Conservation (phyloP, 1,140 invertebrate species). For the Atopsyche davidsoni region DNA sequence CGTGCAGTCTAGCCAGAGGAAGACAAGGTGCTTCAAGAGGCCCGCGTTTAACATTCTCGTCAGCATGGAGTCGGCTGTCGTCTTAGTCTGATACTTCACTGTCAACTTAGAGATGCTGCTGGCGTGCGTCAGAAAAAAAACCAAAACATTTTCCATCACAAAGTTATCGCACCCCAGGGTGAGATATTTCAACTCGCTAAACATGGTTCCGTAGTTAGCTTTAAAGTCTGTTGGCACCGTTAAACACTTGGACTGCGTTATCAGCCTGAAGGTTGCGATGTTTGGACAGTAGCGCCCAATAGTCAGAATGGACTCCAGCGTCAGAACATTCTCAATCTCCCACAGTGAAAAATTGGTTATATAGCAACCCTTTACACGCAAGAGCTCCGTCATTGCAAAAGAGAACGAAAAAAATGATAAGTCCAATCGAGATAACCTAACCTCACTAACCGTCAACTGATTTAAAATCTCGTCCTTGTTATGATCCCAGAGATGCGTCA, state of each 20-base stretch:
- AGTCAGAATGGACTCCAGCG: conserved; percentile 37
- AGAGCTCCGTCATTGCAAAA: conserved; percentile 36
- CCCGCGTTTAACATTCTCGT: conserved; percentile 37
- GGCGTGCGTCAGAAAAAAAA: conserved; percentile 40
- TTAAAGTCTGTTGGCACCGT: conserved; percentile 37
- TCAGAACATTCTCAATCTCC: conserved; percentile 42
- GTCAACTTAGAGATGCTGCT: conserved; percentile 37
- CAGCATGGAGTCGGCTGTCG: conserved; percentile 37
- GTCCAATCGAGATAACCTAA: conserved; percentile 38
- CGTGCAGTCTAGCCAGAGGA: conserved; percentile 44
- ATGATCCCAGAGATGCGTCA: conserved; percentile 41
- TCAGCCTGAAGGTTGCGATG: conserved; percentile 35
- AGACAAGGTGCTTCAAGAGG: conserved; percentile 36
- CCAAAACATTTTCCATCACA: conserved; percentile 37
- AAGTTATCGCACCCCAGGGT: conserved; percentile 43
- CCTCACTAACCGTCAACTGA: conserved; percentile 38
- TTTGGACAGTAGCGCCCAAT: conserved; percentile 42
- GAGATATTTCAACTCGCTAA: conserved; percentile 36
- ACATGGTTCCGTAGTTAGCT: conserved; percentile 33
- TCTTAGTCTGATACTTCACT: conserved; percentile 42
- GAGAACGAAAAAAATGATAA: conserved; percentile 44
- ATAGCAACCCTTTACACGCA: conserved; percentile 39
- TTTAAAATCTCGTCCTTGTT: conserved; percentile 43
- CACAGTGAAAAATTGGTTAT: conserved; percentile 44
- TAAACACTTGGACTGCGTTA: conserved; percentile 41